phyloP scores from a whole-genome alignment of 2,113 vertebrate species.

The Tapirus terrestris region DNA sequence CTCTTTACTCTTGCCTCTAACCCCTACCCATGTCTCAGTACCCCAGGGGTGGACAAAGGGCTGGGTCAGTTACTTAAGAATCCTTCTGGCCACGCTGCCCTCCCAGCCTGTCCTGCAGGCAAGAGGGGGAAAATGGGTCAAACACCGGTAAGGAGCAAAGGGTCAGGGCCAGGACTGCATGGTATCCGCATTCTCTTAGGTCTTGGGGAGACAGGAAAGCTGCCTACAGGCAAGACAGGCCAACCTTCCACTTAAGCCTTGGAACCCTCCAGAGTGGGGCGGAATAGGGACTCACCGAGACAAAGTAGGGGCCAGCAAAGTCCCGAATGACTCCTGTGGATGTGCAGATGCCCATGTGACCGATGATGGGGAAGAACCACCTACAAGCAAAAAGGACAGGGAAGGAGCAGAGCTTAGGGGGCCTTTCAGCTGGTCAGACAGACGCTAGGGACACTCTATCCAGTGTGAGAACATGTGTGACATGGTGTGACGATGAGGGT shows the following conservation, averaged over 20 bases:
- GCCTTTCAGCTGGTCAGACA: not conserved
- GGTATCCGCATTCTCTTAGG: not conserved
- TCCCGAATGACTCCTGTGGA: conserved; percentile 95
- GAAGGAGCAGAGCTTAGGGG: not conserved
- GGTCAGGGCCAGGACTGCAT: not conserved
- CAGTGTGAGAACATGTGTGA: not conserved
- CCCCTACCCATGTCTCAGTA: conserved; percentile 73
- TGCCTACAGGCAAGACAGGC: not conserved
- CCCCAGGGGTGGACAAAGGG: conserved; percentile 57
- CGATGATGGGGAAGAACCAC: conserved; percentile 97
- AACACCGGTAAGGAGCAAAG: not conserved
- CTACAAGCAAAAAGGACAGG: conserved; percentile 80
- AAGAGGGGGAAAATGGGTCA: conserved; percentile 67
- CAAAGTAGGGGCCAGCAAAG: conserved; percentile 97
- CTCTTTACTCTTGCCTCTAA: conserved; percentile 75
- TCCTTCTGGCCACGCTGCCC: conserved; percentile 72
- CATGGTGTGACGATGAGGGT: not conserved
- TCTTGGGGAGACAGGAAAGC: not conserved
- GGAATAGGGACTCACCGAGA: conserved; percentile 90
- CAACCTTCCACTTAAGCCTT: not conserved
- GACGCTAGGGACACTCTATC: not conserved
- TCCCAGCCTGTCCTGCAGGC: conserved; percentile 68
- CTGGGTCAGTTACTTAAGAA: conserved; percentile 74
- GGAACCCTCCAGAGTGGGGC: not conserved
- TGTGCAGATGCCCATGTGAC: conserved; percentile 99